Conservation (phyloP, 2,888 invertebrate species). For the Cheilosia grossa region DNA sequence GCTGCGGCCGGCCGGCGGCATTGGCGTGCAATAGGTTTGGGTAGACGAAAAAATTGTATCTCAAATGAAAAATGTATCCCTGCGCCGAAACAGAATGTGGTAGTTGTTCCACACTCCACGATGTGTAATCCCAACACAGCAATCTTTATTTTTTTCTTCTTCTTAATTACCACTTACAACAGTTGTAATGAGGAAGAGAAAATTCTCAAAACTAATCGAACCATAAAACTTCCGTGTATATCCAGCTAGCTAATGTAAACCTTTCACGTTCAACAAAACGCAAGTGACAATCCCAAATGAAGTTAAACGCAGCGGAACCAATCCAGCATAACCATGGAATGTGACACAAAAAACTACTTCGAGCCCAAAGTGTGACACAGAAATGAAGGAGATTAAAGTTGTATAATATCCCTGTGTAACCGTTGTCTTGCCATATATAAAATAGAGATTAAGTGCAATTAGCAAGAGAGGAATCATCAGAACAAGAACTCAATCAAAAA, state of each 20-base stretch:
- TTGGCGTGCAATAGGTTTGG: conserved; percentile 26
- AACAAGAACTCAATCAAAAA: conserved; percentile 76
- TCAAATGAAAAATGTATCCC: conserved; percentile 53
- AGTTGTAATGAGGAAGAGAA: conserved; percentile 63
- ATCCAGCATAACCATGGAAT: conserved; percentile 55
- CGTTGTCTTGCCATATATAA: conserved; percentile 51
- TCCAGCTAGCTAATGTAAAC: conserved; percentile 28
- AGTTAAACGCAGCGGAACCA: conserved; percentile 67
- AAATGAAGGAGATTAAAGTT: conserved; percentile 27
- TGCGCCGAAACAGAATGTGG: conserved; percentile 6
- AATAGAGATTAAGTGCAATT: conserved; percentile 49
- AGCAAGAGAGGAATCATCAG: neutral
- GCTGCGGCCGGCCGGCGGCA: neutral
- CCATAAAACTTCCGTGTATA: conserved; percentile 70
- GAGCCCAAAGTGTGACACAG: conserved; percentile 53
- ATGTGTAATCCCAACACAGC: conserved; percentile 22
- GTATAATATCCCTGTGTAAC: conserved; percentile 12
- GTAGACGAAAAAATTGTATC: conserved; percentile 24
- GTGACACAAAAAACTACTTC: conserved; percentile 66
- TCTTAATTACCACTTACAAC: conserved; percentile 58
- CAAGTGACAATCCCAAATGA: conserved; percentile 48
- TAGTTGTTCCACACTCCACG: conserved; percentile 62
- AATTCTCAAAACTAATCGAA: conserved; percentile 72
- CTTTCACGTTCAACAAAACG: neutral
- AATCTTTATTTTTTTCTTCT: conserved; percentile 9